phyloP scores from a whole-genome alignment of 2,113 vertebrate species.

The Philantomba maxwellii region DNA sequence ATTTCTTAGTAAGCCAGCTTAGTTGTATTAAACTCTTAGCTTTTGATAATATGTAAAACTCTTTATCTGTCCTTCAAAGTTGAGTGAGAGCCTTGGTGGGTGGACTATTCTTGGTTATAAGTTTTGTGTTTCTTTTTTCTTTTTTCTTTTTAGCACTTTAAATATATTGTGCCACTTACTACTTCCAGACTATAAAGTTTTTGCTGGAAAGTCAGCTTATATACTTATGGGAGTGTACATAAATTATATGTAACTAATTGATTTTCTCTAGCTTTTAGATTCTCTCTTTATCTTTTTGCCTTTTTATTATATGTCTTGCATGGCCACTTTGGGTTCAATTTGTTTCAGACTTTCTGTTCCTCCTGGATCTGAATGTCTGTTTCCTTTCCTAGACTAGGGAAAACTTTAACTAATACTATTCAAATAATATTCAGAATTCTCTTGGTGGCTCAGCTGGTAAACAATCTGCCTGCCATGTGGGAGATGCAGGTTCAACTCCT shows the following conservation, averaged over 20 bases:
- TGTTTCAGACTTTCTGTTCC: background rate
- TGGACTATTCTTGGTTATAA: background rate
- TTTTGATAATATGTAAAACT: background rate
- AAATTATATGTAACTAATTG: background rate
- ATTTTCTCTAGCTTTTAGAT: background rate
- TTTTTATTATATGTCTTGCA: background rate
- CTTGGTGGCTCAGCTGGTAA: background rate
- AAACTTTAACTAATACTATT: background rate
- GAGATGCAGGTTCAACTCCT: background rate
- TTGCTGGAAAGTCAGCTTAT: background rate
- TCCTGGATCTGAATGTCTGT: background rate
- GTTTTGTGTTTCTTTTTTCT: background rate
- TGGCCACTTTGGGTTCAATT: background rate
- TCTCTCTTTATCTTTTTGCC: background rate
- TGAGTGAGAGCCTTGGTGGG: background rate
- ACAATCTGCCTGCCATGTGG: background rate
- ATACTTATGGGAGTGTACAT: accelerated
- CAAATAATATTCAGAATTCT: background rate
- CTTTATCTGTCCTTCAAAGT: background rate
- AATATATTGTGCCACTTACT: background rate
- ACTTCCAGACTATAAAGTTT: background rate
- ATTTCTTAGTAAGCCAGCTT: background rate
- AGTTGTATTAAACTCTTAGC: background rate
- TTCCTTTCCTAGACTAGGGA: background rate
- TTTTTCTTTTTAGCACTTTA: background rate